Evolutionary conservation across 2,797 vertebrate species (phyloP), one percentile per base, ranked within the genome.

Genomic region (Sciurus carolinensis): DNA sequence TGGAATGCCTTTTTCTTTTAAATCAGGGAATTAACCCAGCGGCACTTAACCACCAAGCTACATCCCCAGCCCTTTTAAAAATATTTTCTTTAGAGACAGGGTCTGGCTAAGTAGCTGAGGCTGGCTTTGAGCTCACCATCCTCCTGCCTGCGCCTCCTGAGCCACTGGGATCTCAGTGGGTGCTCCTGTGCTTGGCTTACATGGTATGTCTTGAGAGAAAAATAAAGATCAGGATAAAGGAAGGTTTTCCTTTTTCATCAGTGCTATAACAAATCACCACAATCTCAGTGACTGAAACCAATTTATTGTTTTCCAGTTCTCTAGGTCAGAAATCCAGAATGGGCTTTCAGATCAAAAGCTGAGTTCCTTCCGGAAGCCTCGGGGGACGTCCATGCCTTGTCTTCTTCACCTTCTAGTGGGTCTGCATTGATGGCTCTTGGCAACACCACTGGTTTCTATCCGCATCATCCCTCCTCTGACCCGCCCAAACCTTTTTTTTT

Each of bases 261-360:
- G 47, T 79, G 26, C 39, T 67, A 12, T 83, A 94, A 79, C 14
- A 36, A 96, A 71, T 33, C 22, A 85, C 39, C 17, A 77, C 67
- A 57, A 50, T 42, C 17, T 57, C 80, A 17, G 14, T 33, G n/a
- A 22, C 15, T 90, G 59, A 24, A 67, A 75, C 50, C 64, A 17
- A 47, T 96, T 86, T 93, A 90, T 87, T 93, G 64, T 54, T 36
- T 84, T 84, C 62, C 11, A 91, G 54, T 71, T 90, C 39, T 54
- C 30, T 90, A 84, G 79, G 57, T 84, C 66, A 57, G n/a, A 75
- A 91, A n/a, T 85, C 64, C 77, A 66, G 93, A 84, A 67, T 10
- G 54, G 22, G 30, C 39, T 11, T 64, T 92, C 59, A 81, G 86
- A 79, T 62, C 26, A 75, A 82, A 92, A 36, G 18, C 50, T 20